A percentile compares a stretch with the other conserved stretches of the same genome.
phyloP scores from a whole-genome alignment of 1,140 invertebrate species.

The Drosophila repleta region DNA sequence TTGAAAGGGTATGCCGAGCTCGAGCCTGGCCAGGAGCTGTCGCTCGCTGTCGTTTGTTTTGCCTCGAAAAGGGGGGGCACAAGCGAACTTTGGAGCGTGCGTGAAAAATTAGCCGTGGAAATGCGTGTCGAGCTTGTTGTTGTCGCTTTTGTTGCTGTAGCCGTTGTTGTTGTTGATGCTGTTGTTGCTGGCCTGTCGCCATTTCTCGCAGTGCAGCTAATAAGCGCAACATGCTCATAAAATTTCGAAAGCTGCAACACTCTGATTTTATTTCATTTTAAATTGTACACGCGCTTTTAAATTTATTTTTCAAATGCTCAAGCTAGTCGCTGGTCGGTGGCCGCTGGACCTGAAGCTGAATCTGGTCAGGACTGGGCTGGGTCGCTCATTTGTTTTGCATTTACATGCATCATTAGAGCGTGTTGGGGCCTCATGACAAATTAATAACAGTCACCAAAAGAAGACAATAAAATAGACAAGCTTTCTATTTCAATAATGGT shows the following conservation, averaged over 20 bases:
- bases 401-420: slow-evolving; percentile 75
- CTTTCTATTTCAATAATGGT: slow-evolving; percentile 73
- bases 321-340: neutral
- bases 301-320: slow-evolving; percentile 24
- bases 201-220: slow-evolving; percentile 72
- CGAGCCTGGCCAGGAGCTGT: slow-evolving; percentile 72
- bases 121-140: slow-evolving; percentile 67
- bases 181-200: slow-evolving; percentile 68
- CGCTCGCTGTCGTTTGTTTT: slow-evolving; percentile 54
- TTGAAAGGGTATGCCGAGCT: slow-evolving; percentile 28
- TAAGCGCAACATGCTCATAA: slow-evolving; percentile 81
- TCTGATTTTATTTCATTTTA: slow-evolving; percentile 78
- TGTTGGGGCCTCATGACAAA: slow-evolving; percentile 71
- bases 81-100: slow-evolving; percentile 45
- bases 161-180: slow-evolving; percentile 14
- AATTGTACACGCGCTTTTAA: slow-evolving; percentile 74
- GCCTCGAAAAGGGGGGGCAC: slow-evolving; percentile 31
- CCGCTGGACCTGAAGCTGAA: too few relatives aligned
- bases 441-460: slow-evolving; percentile 63
- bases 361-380: neutral
- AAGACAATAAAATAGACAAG: slow-evolving; percentile 49
- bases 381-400: slow-evolving; percentile 61
- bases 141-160: slow-evolving; percentile 37
- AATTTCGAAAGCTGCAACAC: slow-evolving; percentile 74
- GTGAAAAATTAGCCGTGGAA: slow-evolving; percentile 81